A percentile compares a stretch with the other conserved stretches of the same genome.
phyloP scores from a whole-genome alignment of 2,888 invertebrate species.

The Andrena marginata region DNA sequence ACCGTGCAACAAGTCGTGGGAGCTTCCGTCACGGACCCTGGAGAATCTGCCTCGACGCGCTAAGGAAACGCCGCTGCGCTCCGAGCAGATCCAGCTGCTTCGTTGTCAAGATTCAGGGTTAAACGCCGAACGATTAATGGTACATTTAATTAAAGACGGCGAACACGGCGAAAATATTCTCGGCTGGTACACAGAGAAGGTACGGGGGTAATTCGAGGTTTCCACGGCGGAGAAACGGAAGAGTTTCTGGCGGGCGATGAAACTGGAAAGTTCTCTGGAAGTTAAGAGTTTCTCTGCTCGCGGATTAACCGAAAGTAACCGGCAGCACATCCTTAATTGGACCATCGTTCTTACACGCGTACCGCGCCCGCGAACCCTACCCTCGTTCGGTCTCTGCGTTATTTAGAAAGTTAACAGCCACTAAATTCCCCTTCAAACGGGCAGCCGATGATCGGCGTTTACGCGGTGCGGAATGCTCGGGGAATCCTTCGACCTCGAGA shows the following conservation, averaged over 20 bases:
- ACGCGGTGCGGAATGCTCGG: constrained; percentile 37
- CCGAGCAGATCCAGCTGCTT: neutral
- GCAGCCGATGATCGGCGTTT: constrained; percentile 36
- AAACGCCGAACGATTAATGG: constrained; percentile 23
- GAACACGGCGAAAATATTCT: neutral
- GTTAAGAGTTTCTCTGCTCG: constrained; percentile 55
- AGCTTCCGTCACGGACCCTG: constrained; percentile 27
- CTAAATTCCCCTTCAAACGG: constrained; percentile 51
- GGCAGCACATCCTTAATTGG: constrained; percentile 70
- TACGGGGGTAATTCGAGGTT: constrained; percentile 53
- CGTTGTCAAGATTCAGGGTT: neutral
- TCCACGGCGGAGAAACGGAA: constrained; percentile 38
- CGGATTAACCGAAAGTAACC: constrained; percentile 67
- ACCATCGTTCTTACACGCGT: constrained; percentile 69
- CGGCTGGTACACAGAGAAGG: constrained; percentile 35
- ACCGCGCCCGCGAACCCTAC: constrained; percentile 40
- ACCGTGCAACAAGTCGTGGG: constrained; percentile 20
- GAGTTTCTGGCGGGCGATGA: constrained; percentile 48
- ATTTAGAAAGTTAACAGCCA: constrained; percentile 64
- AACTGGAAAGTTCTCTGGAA: constrained; percentile 52
- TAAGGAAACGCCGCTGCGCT: neutral
- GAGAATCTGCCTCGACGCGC: neutral
- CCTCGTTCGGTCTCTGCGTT: constrained; percentile 51
- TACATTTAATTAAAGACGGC: constrained; percentile 36
- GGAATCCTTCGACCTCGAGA: neutral